Evolutionary conservation across 1,140 invertebrate species (phyloP), one percentile per base, ranked within the genome.

Genomic region (Drosophila miranda): DNA sequence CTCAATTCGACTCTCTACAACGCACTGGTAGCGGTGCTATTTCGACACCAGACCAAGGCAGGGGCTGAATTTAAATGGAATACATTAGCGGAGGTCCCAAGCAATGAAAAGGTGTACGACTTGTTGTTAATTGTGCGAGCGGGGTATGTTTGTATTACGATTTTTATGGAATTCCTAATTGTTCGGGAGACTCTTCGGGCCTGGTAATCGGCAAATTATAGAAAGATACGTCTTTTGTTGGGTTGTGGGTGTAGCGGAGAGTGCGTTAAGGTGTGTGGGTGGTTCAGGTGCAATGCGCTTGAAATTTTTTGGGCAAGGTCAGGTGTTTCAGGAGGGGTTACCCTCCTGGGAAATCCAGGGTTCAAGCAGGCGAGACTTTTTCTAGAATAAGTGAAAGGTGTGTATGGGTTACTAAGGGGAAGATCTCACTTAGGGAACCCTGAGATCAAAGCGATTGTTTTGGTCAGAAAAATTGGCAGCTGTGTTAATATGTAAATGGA

Each of bases 11-110:
- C 70, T 42, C n/a, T 14, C 63, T 55, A 1, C 8, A 28, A 56
- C 26, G 50, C 57, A 83, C 79, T 84, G 49, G 30, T 34, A 42
- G 38, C 23, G 42, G 21, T 42, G 46, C 44, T 45, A 43, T 60
- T 60, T 45, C 38, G 13, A 16, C 21, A 28, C 13, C 46, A 48
- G 55, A 41, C 16, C 52, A 64, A 48, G 58, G 69, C 53, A 48
- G 58, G 63, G 49, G 38, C 21, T 46, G 70, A 77, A 80, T 81
- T 73, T 68, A 59, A 84, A 79, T 58, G 59, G 21, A 42, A n/a
- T 41, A 53, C 13, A 41, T 46, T 51, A 23, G 60, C 66, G 43
- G 72, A 54, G 63, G 16, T 57, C 51, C 14, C 46, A 58, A 68
- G 50, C 62, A 58, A 82, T 55, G 16, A 30, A 50, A 49, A 81